Evolutionary conservation across 2,888 invertebrate species (phyloP).

Genomic region (Pelosia muscerda): DNA sequence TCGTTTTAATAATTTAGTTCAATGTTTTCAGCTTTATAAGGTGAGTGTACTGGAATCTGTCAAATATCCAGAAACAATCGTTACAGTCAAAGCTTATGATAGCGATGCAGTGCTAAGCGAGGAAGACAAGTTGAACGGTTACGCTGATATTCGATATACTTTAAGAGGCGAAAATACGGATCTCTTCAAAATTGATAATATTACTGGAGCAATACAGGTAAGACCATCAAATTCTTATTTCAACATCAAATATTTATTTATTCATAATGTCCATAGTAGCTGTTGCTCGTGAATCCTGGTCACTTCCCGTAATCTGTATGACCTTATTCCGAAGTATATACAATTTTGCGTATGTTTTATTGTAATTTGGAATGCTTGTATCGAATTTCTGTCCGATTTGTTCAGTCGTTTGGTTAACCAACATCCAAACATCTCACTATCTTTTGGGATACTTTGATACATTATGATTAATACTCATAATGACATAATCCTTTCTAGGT

Average conservation of each 20-base stretch:
- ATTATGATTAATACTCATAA: background rate
- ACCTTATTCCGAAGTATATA: too few species aligned
- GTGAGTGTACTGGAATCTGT: conserved; percentile 91
- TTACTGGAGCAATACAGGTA: conserved; percentile 90
- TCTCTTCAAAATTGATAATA: conserved; percentile 90
- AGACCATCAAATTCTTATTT: background rate
- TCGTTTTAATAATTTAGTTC: background rate
- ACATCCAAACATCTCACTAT: background rate
- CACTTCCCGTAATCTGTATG: too few species aligned
- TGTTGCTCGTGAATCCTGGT: too few species aligned
- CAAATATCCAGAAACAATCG: conserved; percentile 88
- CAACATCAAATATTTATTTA: background rate
- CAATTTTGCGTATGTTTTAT: too few species aligned
- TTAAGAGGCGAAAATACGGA: conserved; percentile 91
- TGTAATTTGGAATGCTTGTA: too few species aligned
- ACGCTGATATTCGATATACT: conserved; percentile 90
- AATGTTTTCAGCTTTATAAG: conserved; percentile 86
- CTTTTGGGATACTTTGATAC: background rate
- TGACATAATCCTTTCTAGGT: conserved; percentile 65
- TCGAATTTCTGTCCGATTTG: too few species aligned
- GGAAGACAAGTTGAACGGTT: conserved; percentile 87
- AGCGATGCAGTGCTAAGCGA: conserved; percentile 88
- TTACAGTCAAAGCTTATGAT: conserved; percentile 91
- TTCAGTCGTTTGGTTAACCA: background rate
- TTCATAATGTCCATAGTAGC: background rate